phyloP scores from a whole-genome alignment of 2,113 vertebrate genomes.

The Scolopax mira region DNA sequence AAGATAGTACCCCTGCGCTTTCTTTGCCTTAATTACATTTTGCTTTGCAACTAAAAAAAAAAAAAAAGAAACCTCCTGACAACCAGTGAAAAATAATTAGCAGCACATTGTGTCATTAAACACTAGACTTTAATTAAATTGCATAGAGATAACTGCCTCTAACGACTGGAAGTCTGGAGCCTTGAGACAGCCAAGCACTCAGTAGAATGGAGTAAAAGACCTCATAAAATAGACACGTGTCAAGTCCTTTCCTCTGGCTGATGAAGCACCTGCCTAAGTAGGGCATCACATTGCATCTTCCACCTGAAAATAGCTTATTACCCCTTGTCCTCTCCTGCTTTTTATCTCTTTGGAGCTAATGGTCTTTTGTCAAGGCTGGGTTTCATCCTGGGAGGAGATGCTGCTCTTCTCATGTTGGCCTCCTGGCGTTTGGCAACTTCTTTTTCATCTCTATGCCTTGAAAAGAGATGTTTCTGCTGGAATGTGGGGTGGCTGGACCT shows the following conservation, averaged over 20 bases:
- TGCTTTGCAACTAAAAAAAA: slow-evolving; percentile 11
- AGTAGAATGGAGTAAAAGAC: slow-evolving; percentile 57
- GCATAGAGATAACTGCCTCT: slow-evolving; percentile 71
- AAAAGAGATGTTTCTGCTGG: rapidly evolving
- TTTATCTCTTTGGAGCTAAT: slow-evolving; percentile 36
- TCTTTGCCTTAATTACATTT: slow-evolving; percentile 38
- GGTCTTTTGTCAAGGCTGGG: not conserved
- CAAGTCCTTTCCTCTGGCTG: not conserved
- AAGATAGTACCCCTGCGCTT: not conserved
- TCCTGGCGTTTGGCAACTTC: not conserved
- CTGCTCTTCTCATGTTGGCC: not conserved
- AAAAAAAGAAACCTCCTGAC: slow-evolving; percentile 31
- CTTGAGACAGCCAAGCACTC: slow-evolving; percentile 24
- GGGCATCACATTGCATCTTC: slow-evolving; percentile 7
- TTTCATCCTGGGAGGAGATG: not conserved
- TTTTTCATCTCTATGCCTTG: not conserved
- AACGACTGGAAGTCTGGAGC: slow-evolving; percentile 55
- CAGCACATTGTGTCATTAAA: slow-evolving; percentile 75
- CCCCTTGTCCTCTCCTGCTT: not conserved
- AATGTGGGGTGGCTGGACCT: not conserved
- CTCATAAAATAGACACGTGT: slow-evolving; percentile 20
- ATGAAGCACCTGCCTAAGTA: slow-evolving; percentile 41
- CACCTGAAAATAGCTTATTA: slow-evolving; percentile 35
- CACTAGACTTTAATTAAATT: slow-evolving; percentile 81
- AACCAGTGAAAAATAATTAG: slow-evolving; percentile 75